phyloP scores from a whole-genome alignment of 2,888 invertebrate species.

The Branchellion lobata region DNA sequence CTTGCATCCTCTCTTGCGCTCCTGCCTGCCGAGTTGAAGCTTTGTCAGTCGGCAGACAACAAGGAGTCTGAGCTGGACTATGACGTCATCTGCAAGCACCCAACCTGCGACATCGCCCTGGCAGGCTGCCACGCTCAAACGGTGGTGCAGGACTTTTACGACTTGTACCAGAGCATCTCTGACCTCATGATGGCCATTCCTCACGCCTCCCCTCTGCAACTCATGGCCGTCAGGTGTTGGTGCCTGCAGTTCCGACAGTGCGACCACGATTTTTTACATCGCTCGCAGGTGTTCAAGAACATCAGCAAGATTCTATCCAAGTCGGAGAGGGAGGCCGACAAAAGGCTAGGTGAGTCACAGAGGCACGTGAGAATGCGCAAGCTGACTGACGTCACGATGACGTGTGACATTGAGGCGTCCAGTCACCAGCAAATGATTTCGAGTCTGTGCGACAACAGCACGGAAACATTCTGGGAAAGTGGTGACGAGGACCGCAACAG shows the following conservation, averaged over 20 bases:
- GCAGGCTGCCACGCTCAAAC: slow-evolving; percentile 64
- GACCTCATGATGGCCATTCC: slow-evolving; percentile 86
- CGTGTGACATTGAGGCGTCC: slow-evolving; percentile 79
- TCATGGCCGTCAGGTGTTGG: slow-evolving; percentile 91
- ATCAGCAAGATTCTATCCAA: slow-evolving; percentile 91
- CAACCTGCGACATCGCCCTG: slow-evolving; percentile 75
- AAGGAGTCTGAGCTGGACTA: slow-evolving; percentile 51
- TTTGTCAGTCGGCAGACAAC: slow-evolving; percentile 49
- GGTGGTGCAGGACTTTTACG: slow-evolving; percentile 77
- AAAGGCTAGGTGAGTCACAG: background rate
- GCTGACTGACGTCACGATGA: slow-evolving; percentile 72
- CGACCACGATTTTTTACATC: slow-evolving; percentile 87
- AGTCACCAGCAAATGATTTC: slow-evolving; percentile 91
- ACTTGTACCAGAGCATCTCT: slow-evolving; percentile 83
- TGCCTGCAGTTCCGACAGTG: slow-evolving; percentile 82
- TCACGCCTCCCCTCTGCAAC: slow-evolving; percentile 78
- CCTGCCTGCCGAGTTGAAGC: slow-evolving; percentile 64
- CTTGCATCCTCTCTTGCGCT: slow-evolving; percentile 76
- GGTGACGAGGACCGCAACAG: slow-evolving; percentile 92
- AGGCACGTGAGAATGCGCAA: background rate
- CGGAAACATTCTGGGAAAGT: slow-evolving; percentile 98
- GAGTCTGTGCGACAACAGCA: slow-evolving; percentile 86
- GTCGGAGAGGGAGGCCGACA: slow-evolving; percentile 68
- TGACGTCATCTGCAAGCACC: slow-evolving; percentile 71
- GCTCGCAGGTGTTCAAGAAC: slow-evolving; percentile 89